Evolutionary conservation across 2,888 invertebrate genomes (phyloP), one percentile per base, ranked within the genome.

Genomic region (Trachelus stipa): DNA sequence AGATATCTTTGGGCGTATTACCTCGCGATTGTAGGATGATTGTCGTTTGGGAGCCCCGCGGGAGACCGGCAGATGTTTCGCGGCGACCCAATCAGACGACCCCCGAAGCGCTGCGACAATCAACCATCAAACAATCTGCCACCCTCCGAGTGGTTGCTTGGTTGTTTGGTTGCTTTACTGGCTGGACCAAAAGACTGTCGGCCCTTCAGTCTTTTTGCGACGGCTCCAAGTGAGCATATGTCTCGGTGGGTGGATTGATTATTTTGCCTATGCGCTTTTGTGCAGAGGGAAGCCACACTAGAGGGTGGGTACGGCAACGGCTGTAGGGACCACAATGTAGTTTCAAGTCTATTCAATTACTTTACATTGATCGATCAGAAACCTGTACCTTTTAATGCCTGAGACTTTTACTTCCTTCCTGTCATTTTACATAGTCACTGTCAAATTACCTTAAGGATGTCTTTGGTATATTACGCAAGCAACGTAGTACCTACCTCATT

Each of bases 51-150:
- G 84, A 90, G 88, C 91, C 91, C 91, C 90, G 90, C 91, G 91
- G 91, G 91, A 91, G 88, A 83, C 85, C 88, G 88, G 88, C 91
- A 91, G 91, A 91, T 91, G 91, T 91, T 91, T 90, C 90, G 90
- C 89, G 89, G 91, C 91, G 87, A 90, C 91, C 90, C 90, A 91
- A 91, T 91, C 91, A 90, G 88, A 87, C 89, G 88, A 90, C 89
- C 89, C 91, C 89, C 86, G 88, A 87, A 89, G 90, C 89, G 85
- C 84, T 86, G 81, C 89, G 88, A 90, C 89, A 90, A 90, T 91
- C 90, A 90, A 90, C 88, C 91, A 88, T 91, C 91, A 88, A 90
- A 91, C 91, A 90, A 90, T 90, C 88, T 87, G 84, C 85, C 88
- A 89, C 88, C 90, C 89, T 88, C 87, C 79, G 80, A 85, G 84